These are phyloP conservation scores for Bilobella aurantiaca DNA, from an alignment of 1,140 invertebrate genomes.

Conservation along the genomic window DNA sequence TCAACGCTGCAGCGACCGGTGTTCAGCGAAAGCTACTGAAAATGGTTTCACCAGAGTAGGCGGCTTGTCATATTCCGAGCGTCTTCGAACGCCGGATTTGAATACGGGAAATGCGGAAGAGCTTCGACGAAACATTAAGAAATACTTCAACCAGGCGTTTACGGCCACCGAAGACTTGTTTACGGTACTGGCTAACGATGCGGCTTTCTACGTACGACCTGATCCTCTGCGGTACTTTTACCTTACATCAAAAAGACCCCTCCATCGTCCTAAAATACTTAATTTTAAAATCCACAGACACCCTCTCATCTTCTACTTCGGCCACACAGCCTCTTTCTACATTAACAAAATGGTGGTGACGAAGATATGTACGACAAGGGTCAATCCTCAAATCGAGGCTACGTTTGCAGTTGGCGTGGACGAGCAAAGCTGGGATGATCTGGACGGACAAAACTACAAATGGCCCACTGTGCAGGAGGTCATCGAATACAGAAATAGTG, in stretches of 20 bases:
- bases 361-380: neutral
- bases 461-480: neutral
- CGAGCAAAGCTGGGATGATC: neutral
- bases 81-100: neutral
- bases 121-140: neutral
- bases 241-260: neutral
- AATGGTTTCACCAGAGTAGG: no score
- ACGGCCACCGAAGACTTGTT: neutral
- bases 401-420: neutral
- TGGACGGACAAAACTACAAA: neutral
- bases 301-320: neutral
- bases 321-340: neutral
- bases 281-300: neutral
- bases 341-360: neutral
- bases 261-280: no score
- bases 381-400: neutral
- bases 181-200: neutral
- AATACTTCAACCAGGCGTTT: neutral
- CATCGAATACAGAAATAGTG: neutral
- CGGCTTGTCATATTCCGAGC: neutral
- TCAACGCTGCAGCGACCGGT: no score
- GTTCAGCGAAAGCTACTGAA: no score
- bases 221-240: neutral
- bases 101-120: neutral
- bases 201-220: neutral